Evolutionary conservation across 2,888 invertebrate species (phyloP).

Genomic region (Xylocampa areola): DNA sequence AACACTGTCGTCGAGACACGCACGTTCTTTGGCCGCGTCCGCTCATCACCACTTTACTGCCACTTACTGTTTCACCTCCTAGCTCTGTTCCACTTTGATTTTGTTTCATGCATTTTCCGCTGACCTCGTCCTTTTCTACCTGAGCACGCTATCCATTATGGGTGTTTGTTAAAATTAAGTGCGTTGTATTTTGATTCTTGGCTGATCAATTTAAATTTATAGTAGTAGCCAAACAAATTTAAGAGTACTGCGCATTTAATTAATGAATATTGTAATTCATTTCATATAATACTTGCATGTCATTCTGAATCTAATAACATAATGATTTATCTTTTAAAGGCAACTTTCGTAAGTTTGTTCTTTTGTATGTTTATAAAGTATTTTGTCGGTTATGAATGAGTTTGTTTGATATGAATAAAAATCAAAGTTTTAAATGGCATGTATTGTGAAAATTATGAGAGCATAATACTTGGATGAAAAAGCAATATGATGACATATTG

Average conservation of each 20-base stretch:
- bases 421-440: slow-evolving; percentile 48
- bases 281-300: slow-evolving; percentile 63
- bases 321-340: slow-evolving; percentile 64
- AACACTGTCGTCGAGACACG: slow-evolving; percentile 84
- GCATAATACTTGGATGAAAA: slow-evolving; percentile 43
- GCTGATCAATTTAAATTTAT: slow-evolving; percentile 2
- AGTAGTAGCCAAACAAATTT: slow-evolving; percentile 10
- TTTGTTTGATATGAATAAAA: slow-evolving; percentile 48
- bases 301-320: slow-evolving; percentile 52
- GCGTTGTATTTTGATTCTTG: slow-evolving; percentile 56
- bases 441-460: slow-evolving; percentile 14
- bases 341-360: slow-evolving; percentile 60
- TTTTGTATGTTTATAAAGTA: slow-evolving; percentile 32
- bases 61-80: slow-evolving; percentile 86
- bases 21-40: slow-evolving; percentile 83
- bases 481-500: slow-evolving; percentile 65
- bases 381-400: slow-evolving; percentile 34
- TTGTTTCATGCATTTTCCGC: slow-evolving; percentile 84
- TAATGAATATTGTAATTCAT: slow-evolving; percentile 42
- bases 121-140: slow-evolving; percentile 80
- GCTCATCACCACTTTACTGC: slow-evolving; percentile 87
- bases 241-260: slow-evolving; percentile 47
- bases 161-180: slow-evolving; percentile 54
- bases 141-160: slow-evolving; percentile 81
- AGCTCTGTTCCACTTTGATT: slow-evolving; percentile 80